Evolutionary conservation across 2,797 vertebrate species (phyloP), one percentile per base, ranked within the genome.

Genomic region (Crocidura indochinensis): DNA sequence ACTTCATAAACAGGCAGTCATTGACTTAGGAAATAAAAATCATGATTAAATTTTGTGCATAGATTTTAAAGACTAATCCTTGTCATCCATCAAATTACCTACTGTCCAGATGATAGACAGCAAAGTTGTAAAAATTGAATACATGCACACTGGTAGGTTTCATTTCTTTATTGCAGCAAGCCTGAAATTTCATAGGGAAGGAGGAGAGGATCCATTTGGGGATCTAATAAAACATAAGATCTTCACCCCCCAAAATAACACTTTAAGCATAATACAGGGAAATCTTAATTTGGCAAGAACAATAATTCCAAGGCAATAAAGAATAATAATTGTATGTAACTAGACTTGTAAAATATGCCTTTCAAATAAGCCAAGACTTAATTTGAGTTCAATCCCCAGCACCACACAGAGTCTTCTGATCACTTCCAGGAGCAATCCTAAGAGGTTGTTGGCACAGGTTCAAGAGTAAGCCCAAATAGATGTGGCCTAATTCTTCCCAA

Each of bases 1-100:
- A 62, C 26, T 83, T 91, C 77, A 88, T 68, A 85, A 89, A 82
- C 1, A 64, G 62, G 8, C n/a, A 51, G 53, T 38, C 38, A 38
- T 38, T 94, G 80, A 88, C 75, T 94, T 93, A 91, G 62, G n/a
- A 84, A 83, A 93, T 90, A 47, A 86, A 91, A 81, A n/a, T 83
- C 64, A n/a, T 68, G 60, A 75, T 80, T 90, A 85, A 86, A 92
- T 38, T 8, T 24, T 64, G 10, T 49, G 46, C 19, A 83, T 82
- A 79, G 17, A 88, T 84, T 85, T 91, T 84, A 93, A 93, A 29
- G 26, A 27, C 53, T 62, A 87, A 74, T 89, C 84, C 29, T 89
- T 79, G 24, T 87, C n/a, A 75, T 88, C 38, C 84, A 92, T 62
- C 12, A 74, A 93, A 81, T 91, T 38, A 69, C 51, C 26, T 90